Conservation (phyloP, 2,113 vertebrate species). For the Leuciscus idus region DNA sequence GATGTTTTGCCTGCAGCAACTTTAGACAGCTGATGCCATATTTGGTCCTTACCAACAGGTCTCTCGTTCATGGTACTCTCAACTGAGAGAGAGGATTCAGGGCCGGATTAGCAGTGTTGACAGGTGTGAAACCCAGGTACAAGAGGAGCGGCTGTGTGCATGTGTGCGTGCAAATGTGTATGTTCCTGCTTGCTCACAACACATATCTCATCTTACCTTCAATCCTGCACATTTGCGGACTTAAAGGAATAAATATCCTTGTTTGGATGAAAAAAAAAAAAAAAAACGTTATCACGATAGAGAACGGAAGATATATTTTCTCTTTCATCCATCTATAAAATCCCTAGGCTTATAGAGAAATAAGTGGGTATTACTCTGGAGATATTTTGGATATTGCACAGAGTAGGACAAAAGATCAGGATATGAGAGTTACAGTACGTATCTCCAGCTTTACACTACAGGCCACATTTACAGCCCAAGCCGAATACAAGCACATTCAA, state of each 20-base stretch:
- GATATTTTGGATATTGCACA: not conserved
- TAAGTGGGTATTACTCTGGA: slow-evolving; percentile 22
- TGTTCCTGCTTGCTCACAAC: not conserved
- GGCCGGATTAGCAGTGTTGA: slow-evolving; percentile 43
- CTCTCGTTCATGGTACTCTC: slow-evolving; percentile 39
- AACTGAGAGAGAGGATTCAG: slow-evolving; percentile 24
- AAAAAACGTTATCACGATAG: not conserved
- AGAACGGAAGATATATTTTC: not conserved
- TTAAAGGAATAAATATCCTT: not conserved
- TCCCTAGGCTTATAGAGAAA: not conserved
- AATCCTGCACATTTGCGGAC: not conserved
- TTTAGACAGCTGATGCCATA: slow-evolving; percentile 47
- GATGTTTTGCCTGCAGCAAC: slow-evolving; percentile 49
- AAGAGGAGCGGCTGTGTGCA: not conserved
- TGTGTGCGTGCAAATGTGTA: not conserved
- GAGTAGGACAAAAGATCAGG: slow-evolving; percentile 20
- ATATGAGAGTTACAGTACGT: not conserved
- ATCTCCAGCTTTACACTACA: slow-evolving; percentile 18
- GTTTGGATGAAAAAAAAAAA: slow-evolving; percentile 4
- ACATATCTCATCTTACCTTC: not conserved
- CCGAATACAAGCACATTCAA: slow-evolving; percentile 1
- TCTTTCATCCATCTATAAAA: slow-evolving; percentile 2
- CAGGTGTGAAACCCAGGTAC: slow-evolving; percentile 47
- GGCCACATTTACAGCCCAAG: slow-evolving; percentile 10
- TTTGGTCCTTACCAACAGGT: slow-evolving; percentile 46